phyloP scores from a whole-genome alignment of 2,113 vertebrate genomes.

The Alouatta palliata region DNA sequence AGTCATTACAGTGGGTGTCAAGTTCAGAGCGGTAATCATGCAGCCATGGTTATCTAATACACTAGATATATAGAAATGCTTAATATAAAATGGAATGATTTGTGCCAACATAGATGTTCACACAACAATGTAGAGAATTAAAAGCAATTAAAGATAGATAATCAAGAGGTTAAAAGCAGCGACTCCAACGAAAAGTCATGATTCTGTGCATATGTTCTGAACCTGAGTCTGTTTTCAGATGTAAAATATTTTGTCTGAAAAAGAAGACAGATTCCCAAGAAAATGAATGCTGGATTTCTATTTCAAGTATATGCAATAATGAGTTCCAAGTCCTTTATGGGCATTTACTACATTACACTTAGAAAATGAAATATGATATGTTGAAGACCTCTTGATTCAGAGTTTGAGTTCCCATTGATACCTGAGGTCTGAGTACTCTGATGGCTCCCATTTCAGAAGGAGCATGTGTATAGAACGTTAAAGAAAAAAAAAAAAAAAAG shows the following conservation, averaged over 20 bases:
- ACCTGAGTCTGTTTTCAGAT: neutral
- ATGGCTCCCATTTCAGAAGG: neutral
- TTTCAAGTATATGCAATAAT: neutral
- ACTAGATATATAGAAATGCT: neutral
- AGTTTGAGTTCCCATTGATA: neutral
- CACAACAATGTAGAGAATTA: neutral
- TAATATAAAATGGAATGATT: neutral
- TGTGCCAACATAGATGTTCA: neutral
- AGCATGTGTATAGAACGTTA: neutral
- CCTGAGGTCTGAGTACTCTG: rapidly evolving
- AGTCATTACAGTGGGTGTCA: neutral
- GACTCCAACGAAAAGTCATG: neutral
- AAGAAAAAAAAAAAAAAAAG: neutral
- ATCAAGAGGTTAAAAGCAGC: neutral
- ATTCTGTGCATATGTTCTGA: neutral
- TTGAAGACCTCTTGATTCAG: neutral
- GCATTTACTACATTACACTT: no score
- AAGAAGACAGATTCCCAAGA: neutral
- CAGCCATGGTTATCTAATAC: neutral
- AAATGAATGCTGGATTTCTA: neutral
- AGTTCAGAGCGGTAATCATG: neutral
- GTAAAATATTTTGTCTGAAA: neutral
- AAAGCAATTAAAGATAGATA: neutral
- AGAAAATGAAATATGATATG: neutral
- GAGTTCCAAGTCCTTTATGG: no score